A percentile compares a stretch with the other conserved stretches of the same genome.
Evolutionary conservation across 2,113 vertebrate genomes (phyloP).

Genomic region (Capreolus pygargus): DNA sequence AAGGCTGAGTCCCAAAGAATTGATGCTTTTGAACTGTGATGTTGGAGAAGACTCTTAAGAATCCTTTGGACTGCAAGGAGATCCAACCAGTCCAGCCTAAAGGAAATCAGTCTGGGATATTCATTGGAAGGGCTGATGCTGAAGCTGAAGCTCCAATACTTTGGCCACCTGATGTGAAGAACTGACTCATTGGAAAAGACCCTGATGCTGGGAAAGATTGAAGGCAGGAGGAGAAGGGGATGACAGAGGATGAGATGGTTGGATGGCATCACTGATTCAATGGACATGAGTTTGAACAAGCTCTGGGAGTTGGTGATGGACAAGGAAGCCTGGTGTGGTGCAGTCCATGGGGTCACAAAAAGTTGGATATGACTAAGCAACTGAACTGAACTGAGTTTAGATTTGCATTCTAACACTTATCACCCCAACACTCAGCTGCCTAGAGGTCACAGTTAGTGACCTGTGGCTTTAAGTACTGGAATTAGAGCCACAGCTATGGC

Average conservation of each 20-base stretch:
- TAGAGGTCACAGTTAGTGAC: neutral
- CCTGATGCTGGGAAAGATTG: neutral
- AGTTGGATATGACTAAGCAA: neutral
- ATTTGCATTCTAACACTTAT: neutral
- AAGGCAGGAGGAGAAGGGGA: neutral
- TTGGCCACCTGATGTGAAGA: fast-evolving
- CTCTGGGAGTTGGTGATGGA: neutral
- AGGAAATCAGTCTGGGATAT: neutral
- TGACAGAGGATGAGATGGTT: neutral
- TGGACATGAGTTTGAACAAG: neutral
- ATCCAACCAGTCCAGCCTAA: neutral
- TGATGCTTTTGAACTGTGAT: neutral
- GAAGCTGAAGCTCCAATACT: neutral
- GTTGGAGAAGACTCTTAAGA: neutral
- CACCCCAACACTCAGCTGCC: neutral
- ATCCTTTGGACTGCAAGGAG: neutral
- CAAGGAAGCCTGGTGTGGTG: neutral
- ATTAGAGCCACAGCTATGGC: neutral
- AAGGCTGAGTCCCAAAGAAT: fast-evolving
- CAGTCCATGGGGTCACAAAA: neutral
- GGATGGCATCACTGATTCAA: neutral
- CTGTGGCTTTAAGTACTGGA: neutral
- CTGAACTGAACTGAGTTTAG: neutral
- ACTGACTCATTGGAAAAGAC: neutral
- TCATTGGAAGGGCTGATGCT: neutral